A percentile compares a stretch with the other conserved stretches of the same genome.
Evolutionary conservation across 1,140 invertebrate species (phyloP).

Genomic region (Zeugodacus cucurbitae): DNA sequence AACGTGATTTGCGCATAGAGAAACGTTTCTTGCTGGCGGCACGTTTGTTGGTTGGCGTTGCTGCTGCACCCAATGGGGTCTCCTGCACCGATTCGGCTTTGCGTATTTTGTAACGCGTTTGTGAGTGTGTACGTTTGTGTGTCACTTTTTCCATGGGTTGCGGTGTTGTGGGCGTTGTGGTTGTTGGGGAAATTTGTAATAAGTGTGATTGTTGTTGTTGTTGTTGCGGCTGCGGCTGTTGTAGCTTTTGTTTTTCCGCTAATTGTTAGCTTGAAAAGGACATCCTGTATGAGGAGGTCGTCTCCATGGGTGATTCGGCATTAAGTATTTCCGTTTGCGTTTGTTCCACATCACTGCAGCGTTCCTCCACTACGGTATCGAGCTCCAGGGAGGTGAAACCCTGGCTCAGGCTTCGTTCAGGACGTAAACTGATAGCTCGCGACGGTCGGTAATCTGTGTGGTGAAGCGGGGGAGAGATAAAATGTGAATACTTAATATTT

Average conservation of each 20-base stretch:
- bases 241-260: constrained; percentile 46
- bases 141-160: background rate
- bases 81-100: constrained; percentile 40
- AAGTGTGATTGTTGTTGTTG: constrained; percentile 38
- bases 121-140: constrained; percentile 33
- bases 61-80: background rate
- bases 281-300: constrained; percentile 60
- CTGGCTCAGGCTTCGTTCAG: constrained; percentile 73
- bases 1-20: constrained; percentile 58
- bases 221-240: constrained; percentile 40
- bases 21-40: background rate
- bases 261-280: constrained; percentile 65
- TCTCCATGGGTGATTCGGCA: constrained; percentile 62
- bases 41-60: background rate
- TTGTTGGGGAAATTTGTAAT: constrained; percentile 11
- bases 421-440: constrained; percentile 75
- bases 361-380: constrained; percentile 84
- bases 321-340: constrained; percentile 67
- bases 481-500: background rate
- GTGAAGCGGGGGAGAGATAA: background rate
- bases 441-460: constrained; percentile 68
- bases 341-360: constrained; percentile 78
- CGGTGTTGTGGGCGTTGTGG: constrained; percentile 27
- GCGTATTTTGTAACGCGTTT: background rate
- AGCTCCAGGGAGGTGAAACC: constrained; percentile 79